Base-by-base conservation (phyloP, 2,888 invertebrate genomes). In the Palloptera scutellata region DNA sequence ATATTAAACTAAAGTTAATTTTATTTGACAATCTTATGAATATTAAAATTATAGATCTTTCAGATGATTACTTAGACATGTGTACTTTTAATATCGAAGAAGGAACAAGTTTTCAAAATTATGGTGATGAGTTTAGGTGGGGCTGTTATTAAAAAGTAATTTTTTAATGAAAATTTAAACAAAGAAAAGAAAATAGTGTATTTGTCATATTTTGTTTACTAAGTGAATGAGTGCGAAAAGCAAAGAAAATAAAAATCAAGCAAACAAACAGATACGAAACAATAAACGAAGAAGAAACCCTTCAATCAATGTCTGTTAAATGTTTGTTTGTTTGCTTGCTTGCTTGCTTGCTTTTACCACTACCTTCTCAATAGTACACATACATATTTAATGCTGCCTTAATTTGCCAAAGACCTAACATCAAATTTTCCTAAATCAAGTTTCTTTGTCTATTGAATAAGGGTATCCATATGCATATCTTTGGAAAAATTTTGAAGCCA, bases 241-340 rank as follows among this genome's bases (percentile, higher is more conserved):
- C 42, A 59, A 15, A 17, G n/a, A 13, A 17, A 15, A 11, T 15
- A 11, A 40, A 57, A 20, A 12, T 20, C 19, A 20, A 4, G 11
- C 19, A 55, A 9, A 13, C 20, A 30, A 30, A 55, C 55, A 55
- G 20, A 43, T 43, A 19, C 13, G 53, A 48, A 48, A 11, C 40
- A 20, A 1, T 43, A 52, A 66, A 43, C 57, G 54, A 30, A 66
- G 64, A 61, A 62, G 67, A 61, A 67, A 61, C 61, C 72, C 64
- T 72, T 73, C 71, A 71, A 71, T 72, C 71, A 73, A 67, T 66
- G 70, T 70, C 70, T 64, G 68, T 15, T 61, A 62, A 55, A 61
- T 68, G 68, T 67, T 67, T 40, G 53, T 53, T 19, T 41, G 6
- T 13, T 52, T n/a, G 52, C 41, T 41, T 55, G 63, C 55, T 40